phyloP scores from a whole-genome alignment of 1,140 invertebrate species.

The Drosophila setifemur region DNA sequence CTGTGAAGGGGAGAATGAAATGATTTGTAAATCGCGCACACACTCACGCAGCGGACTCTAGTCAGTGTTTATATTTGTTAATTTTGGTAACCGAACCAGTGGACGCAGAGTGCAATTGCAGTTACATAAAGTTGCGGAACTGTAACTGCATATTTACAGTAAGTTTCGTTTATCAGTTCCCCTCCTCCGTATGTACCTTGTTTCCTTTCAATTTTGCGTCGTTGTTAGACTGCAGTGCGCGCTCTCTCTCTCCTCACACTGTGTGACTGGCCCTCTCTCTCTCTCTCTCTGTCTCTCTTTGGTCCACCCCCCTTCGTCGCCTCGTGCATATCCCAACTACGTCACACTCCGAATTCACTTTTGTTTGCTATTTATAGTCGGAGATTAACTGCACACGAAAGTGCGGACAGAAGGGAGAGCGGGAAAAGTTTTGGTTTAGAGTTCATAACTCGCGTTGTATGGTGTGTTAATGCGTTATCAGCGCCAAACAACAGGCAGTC shows the following conservation, averaged over 20 bases:
- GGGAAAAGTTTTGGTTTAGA: neutral
- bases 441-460: neutral
- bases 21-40: slow-evolving; percentile 1
- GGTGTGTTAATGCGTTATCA: slow-evolving; percentile 42
- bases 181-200: slow-evolving; percentile 18
- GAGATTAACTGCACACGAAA: slow-evolving; percentile 43
- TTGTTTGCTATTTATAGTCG: slow-evolving; percentile 65
- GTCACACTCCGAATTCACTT: slow-evolving; percentile 60
- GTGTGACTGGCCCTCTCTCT: neutral
- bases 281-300: slow-evolving; percentile 27
- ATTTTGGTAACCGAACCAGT: neutral
- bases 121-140: slow-evolving; percentile 54
- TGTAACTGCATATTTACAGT: slow-evolving; percentile 67
- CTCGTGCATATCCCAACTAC: slow-evolving; percentile 29
- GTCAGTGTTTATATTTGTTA: slow-evolving; percentile 18
- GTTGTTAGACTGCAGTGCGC: slow-evolving; percentile 32
- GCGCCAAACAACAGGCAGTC: slow-evolving; percentile 42
- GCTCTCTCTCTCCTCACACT: slow-evolving; percentile 11
- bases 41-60: neutral
- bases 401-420: neutral
- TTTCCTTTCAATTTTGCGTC: slow-evolving; percentile 45
- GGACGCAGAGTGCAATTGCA: slow-evolving; percentile 29
- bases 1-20: neutral
- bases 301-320: slow-evolving; percentile 3
- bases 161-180: slow-evolving; percentile 60